These are phyloP conservation scores for Echinops telfairi DNA, from an alignment of 2,113 vertebrate species.

Conservation along the genomic window DNA sequence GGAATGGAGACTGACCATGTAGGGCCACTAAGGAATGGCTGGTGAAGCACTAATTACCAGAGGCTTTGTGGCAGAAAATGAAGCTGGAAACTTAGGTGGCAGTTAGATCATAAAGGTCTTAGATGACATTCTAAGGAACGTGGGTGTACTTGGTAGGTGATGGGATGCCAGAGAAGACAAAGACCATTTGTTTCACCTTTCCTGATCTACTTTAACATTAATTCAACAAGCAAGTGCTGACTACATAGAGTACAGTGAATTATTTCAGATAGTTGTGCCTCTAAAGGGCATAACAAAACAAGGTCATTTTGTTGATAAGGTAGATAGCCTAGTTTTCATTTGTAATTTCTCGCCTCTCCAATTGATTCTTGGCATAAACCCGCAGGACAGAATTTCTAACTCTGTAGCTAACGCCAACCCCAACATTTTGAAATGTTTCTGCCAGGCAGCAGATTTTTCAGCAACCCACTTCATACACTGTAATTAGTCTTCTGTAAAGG, in stretches of 20 bases:
- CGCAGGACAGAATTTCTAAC: constrained; percentile 51
- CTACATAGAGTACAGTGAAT: background rate
- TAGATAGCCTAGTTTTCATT: constrained; percentile 46
- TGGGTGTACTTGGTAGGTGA: background rate
- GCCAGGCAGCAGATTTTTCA: constrained; percentile 67
- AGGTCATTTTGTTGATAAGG: constrained; percentile 54
- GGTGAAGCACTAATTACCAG: constrained; percentile 32
- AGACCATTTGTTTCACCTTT: constrained; percentile 5
- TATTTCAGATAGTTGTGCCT: background rate
- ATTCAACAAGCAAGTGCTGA: constrained; percentile 25
- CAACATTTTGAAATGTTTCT: constrained; percentile 65
- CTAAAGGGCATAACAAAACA: constrained; percentile 5
- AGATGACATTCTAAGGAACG: background rate
- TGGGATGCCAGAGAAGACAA: background rate
- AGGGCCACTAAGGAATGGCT: background rate
- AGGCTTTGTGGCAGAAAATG: background rate
- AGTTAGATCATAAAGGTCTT: background rate
- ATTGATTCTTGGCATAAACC: constrained; percentile 60
- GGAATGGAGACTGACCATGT: background rate
- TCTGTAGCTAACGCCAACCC: constrained; percentile 49
- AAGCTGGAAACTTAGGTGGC: background rate
- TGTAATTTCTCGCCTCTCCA: constrained; percentile 51
- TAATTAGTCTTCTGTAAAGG: constrained; percentile 74
- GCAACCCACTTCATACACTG: constrained; percentile 61
- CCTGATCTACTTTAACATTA: background rate